Percentiles rank a stretch among this genome's conserved stretches.
These are phyloP conservation scores for Larimichthys crocea DNA, from an alignment of 2,113 vertebrate genomes.

Conservation along the genomic window DNA sequence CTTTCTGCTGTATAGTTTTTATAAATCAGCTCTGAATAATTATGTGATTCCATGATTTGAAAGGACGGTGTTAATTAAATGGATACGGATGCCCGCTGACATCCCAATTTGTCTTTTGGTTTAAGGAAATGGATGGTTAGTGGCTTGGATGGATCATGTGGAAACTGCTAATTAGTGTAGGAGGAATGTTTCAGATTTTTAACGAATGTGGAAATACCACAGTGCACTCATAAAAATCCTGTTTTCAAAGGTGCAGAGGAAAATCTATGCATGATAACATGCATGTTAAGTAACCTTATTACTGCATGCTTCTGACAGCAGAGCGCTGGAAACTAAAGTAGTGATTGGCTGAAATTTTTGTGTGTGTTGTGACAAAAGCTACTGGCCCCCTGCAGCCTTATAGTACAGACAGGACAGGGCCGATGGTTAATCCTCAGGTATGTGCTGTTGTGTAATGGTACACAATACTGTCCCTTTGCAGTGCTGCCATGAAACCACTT, in stretches of 20 bases:
- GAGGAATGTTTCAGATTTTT: background rate
- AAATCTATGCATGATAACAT: background rate
- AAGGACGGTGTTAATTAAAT: background rate
- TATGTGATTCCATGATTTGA: background rate
- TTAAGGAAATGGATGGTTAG: background rate
- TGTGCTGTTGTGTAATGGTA: slow-evolving; percentile 76
- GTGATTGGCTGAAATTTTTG: slow-evolving; percentile 38
- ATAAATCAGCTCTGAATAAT: background rate
- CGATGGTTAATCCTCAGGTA: slow-evolving; percentile 75
- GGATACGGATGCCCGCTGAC: background rate
- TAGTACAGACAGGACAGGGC: slow-evolving; percentile 63
- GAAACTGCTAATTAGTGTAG: background rate
- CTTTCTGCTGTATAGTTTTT: background rate
- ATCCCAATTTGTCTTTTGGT: background rate
- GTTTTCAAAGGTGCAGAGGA: background rate
- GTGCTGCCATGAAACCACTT: slow-evolving; percentile 54
- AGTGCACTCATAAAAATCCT: background rate
- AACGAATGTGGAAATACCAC: background rate
- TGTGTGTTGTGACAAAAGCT: slow-evolving; percentile 69
- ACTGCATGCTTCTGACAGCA: background rate
- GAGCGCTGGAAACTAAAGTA: slow-evolving; percentile 34
- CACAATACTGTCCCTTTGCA: slow-evolving; percentile 74
- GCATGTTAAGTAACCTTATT: background rate
- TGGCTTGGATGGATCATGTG: background rate
- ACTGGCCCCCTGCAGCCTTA: slow-evolving; percentile 67